Conservation (phyloP, 2,113 vertebrate genomes). For the Paraplagusia blochii region DNA sequence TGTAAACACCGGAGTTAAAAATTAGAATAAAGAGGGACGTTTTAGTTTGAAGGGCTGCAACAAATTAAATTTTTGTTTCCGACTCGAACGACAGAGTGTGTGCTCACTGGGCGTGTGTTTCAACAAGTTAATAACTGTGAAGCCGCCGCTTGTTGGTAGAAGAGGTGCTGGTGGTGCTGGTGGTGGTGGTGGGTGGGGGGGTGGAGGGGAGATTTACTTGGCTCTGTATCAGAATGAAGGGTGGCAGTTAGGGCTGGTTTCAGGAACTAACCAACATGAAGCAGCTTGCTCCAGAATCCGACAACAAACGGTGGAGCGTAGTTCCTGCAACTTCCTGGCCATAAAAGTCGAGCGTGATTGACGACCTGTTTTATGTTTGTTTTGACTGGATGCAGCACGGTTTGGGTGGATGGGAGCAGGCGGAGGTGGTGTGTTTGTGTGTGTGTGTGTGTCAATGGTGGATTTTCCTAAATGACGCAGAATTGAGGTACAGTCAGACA, state of each 20-base stretch:
- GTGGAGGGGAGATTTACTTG: constrained; percentile 28
- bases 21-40: too few species aligned
- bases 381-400: constrained; percentile 69
- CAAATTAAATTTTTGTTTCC: too few species aligned
- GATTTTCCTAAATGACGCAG: constrained; percentile 42
- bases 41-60: too few species aligned
- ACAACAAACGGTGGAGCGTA: constrained; percentile 63
- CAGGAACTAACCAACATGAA: constrained; percentile 69
- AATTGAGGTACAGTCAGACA: constrained; percentile 22
- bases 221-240: constrained; percentile 59
- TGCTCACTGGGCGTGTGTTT: constrained; percentile 12
- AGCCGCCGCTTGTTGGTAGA: too few species aligned
- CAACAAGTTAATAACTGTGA: constrained; percentile 41
- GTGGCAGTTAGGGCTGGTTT: constrained; percentile 62
- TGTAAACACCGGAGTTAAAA: too few species aligned
- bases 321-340: constrained; percentile 68
- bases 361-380: constrained; percentile 69
- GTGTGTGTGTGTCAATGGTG: constrained; percentile 13
- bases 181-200: too few species aligned
- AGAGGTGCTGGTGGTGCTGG: too few species aligned
- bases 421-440: constrained; percentile 38
- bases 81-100: too few species aligned
- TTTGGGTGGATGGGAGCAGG: constrained; percentile 48
- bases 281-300: constrained; percentile 49
- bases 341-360: constrained; percentile 62